phyloP scores from a whole-genome alignment of 2,797 vertebrate species.

The Champsocephalus esox region DNA sequence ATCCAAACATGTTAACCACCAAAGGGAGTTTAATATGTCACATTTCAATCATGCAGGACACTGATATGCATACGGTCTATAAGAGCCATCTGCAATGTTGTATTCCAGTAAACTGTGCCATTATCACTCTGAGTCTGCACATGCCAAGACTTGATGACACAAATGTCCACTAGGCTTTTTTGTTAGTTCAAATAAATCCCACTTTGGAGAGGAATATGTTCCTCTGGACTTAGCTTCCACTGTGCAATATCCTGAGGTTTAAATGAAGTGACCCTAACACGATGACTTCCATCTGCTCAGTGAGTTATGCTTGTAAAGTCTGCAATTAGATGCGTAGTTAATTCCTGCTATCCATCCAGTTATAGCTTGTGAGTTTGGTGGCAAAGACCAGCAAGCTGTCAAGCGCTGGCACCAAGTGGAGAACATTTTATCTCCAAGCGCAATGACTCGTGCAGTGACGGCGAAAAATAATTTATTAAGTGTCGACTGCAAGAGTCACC shows the following conservation, averaged over 20 bases:
- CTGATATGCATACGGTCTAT: constrained; percentile 30
- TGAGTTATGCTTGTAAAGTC: constrained; percentile 74
- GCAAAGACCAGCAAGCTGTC: constrained; percentile 74
- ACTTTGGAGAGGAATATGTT: constrained; percentile 48
- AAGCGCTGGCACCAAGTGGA: constrained; percentile 55
- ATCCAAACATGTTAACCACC: not conserved
- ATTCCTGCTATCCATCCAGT: constrained; percentile 75
- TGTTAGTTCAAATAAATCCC: constrained; percentile 65
- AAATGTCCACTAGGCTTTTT: constrained; percentile 63
- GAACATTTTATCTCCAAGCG: constrained; percentile 71
- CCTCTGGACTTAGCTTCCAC: constrained; percentile 48
- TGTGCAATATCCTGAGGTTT: constrained; percentile 53
- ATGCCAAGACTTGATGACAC: constrained; percentile 57
- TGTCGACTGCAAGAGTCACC: constrained; percentile 45
- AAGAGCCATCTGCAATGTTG: constrained; percentile 43
- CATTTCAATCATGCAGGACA: not conserved
- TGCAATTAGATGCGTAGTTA: constrained; percentile 77
- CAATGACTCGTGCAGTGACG: constrained; percentile 57
- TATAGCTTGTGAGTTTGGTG: constrained; percentile 64
- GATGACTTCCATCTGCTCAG: constrained; percentile 77
- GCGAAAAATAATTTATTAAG: constrained; percentile 53
- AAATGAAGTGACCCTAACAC: constrained; percentile 62
- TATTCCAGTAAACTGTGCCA: constrained; percentile 39
- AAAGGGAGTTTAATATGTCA: not conserved
- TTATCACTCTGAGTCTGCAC: constrained; percentile 23